Conservation (phyloP, 2,797 vertebrate species). For the Fratercula arctica region DNA sequence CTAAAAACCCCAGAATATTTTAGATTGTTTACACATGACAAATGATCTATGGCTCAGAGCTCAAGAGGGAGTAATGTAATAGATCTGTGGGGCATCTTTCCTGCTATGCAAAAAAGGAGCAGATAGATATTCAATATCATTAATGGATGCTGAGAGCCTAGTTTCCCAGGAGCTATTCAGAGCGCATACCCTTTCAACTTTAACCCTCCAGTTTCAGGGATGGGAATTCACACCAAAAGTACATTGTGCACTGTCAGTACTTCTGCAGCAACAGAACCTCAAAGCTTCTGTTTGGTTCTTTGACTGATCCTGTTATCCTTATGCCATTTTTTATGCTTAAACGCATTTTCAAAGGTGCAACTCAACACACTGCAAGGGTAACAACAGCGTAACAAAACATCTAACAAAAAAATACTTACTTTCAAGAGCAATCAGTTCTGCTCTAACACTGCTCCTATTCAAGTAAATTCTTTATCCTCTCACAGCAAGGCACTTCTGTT, state of each 20-base stretch:
- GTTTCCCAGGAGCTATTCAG: neutral
- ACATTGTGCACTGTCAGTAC: rapidly evolving
- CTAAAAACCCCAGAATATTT: neutral
- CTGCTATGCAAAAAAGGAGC: neutral
- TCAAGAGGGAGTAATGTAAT: neutral
- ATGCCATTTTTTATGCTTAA: neutral
- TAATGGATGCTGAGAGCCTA: neutral
- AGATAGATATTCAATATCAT: neutral
- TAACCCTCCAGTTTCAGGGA: neutral
- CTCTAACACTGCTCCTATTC: neutral
- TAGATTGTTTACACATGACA: neutral
- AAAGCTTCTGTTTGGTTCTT: neutral
- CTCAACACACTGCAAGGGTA: neutral
- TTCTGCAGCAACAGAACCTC: neutral
- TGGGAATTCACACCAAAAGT: neutral
- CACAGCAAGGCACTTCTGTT: neutral
- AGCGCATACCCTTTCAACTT: neutral
- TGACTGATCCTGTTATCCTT: neutral
- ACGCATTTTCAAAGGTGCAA: neutral
- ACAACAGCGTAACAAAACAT: neutral
- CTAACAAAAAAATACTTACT: neutral
- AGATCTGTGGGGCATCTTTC: neutral
- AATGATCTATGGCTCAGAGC: neutral
- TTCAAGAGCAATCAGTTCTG: neutral
- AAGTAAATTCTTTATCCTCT: neutral